Conservation (phyloP, 2,113 vertebrate genomes). For the Sinocyclocheilus anshuiensis region DNA sequence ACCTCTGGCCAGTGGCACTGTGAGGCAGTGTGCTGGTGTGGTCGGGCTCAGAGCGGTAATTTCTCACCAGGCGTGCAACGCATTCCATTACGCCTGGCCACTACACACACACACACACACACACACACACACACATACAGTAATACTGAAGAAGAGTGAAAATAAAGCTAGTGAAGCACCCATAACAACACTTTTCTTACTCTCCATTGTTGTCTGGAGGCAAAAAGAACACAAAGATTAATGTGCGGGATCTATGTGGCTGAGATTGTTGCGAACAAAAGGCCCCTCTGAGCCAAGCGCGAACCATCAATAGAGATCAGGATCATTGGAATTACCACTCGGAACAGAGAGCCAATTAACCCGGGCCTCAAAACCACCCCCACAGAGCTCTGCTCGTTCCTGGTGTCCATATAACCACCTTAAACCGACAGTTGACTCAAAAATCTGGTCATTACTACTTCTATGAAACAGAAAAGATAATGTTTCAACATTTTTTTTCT, state of each 20-base stretch:
- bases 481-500: neutral
- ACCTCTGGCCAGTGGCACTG: conserved; percentile 67
- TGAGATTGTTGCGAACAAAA: conserved; percentile 45
- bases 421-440: conserved; percentile 19
- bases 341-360: conserved; percentile 58
- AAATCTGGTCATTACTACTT: neutral
- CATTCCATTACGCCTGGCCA: conserved; percentile 58
- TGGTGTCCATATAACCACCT: neutral
- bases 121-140: conserved; percentile 12
- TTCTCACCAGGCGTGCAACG: conserved; percentile 57
- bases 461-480: neutral
- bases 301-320: conserved; percentile 56
- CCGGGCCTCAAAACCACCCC: conserved; percentile 37
- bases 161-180: conserved; percentile 55
- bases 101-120: conserved; percentile 26
- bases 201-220: conserved; percentile 66
- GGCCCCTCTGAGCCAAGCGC: conserved; percentile 49
- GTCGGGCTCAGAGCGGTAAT: conserved; percentile 64
- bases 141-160: conserved; percentile 31
- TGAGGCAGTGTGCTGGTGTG: conserved; percentile 51
- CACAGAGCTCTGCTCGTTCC: conserved; percentile 30
- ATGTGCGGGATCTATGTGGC: conserved; percentile 56
- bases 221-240: conserved; percentile 63
- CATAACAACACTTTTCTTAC: conserved; percentile 64
- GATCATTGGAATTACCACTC: conserved; percentile 59